Evolutionary conservation across 2,888 invertebrate species (phyloP).

Genomic region (Sarcophaga caerulescens): DNA sequence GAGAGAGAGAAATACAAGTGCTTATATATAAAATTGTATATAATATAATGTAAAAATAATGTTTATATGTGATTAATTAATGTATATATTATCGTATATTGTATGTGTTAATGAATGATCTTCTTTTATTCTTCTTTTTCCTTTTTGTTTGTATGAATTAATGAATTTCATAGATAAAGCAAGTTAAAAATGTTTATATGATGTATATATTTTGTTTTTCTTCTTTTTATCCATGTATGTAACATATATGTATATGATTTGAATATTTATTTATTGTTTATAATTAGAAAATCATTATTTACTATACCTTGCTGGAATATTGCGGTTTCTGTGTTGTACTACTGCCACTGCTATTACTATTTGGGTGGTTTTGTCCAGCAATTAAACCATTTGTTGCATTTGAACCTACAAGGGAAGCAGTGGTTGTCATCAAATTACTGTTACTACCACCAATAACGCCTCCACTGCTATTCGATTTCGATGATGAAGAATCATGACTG

Average conservation of each 20-base stretch:
- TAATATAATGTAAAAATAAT: conserved; percentile 10
- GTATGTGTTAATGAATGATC: neutral
- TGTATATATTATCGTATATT: neutral
- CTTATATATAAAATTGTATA: conserved; percentile 11
- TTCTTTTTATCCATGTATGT: conserved; percentile 37
- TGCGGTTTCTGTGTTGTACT: conserved; percentile 71
- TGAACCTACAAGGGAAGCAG: conserved; percentile 47
- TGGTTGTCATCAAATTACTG: conserved; percentile 1
- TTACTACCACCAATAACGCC: conserved; percentile 40
- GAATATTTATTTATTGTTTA: conserved; percentile 20
- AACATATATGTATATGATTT: conserved; percentile 4
- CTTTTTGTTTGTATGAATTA: conserved; percentile 27
- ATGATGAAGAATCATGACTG: conserved; percentile 74
- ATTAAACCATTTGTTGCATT: conserved; percentile 51
- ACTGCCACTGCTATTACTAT: conserved; percentile 48
- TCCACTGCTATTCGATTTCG: conserved; percentile 76
- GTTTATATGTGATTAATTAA: neutral
- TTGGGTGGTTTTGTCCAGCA: conserved; percentile 52
- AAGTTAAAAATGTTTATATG: neutral
- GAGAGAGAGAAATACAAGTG: conserved; percentile 12
- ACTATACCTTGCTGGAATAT: conserved; percentile 75
- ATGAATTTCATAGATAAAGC: conserved; percentile 42
- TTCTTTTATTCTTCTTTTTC: no score
- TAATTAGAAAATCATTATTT: conserved; percentile 38
- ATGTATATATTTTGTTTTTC: conserved; percentile 5